phyloP scores from a whole-genome alignment of 2,888 invertebrate genomes.

The Eupithecia inturbata region DNA sequence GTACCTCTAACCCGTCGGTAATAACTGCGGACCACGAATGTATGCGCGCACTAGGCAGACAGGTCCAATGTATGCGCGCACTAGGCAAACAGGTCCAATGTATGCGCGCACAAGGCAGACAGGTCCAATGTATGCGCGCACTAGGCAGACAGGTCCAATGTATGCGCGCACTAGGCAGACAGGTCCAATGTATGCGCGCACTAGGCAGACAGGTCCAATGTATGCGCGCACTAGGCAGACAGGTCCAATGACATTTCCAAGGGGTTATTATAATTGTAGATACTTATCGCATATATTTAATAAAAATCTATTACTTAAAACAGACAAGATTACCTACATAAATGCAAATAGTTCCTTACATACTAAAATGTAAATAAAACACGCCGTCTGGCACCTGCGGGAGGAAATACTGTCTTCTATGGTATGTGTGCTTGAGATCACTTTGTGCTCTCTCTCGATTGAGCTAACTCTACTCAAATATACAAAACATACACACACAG shows the following conservation, averaged over 20 bases:
- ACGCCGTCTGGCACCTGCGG: background rate
- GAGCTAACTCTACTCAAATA: background rate
- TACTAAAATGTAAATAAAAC: background rate
- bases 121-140: too few relatives aligned
- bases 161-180: too few relatives aligned
- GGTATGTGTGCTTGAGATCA: slow-evolving; percentile 66
- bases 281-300: slow-evolving; percentile 1
- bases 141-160: too few relatives aligned
- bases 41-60: too few relatives aligned
- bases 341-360: slow-evolving; percentile 26
- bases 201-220: too few relatives aligned
- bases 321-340: slow-evolving; percentile 23
- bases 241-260: too few relatives aligned
- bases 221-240: too few relatives aligned
- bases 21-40: too few relatives aligned
- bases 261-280: background rate
- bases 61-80: too few relatives aligned
- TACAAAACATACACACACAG: background rate
- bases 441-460: background rate
- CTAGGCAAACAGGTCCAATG: too few relatives aligned
- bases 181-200: too few relatives aligned
- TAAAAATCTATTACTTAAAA: background rate
- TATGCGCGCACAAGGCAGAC: too few relatives aligned
- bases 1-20: background rate
- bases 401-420: slow-evolving; percentile 21